phyloP scores from a whole-genome alignment of 2,797 vertebrate genomes.

The Sebastes alutus region DNA sequence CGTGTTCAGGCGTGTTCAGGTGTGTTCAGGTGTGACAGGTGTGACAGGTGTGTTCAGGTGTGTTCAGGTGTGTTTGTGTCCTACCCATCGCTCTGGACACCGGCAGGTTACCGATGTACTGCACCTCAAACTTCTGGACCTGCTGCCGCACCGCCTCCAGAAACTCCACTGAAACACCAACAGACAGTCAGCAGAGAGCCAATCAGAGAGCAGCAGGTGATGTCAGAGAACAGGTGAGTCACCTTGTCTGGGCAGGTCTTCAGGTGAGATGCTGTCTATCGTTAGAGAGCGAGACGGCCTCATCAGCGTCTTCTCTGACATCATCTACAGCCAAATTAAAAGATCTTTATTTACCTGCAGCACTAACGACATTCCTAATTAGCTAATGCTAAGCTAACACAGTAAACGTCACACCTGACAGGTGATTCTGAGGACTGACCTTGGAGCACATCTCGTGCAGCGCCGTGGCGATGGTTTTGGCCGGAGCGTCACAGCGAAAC shows the following conservation, averaged over 20 bases:
- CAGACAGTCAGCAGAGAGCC: neutral
- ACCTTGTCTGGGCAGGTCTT: constrained; percentile 92
- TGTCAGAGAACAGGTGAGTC: constrained; percentile 18
- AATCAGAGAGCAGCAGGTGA: constrained; percentile 7
- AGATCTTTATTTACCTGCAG: neutral
- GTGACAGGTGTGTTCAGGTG: neutral
- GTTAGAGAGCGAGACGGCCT: constrained; percentile 80
- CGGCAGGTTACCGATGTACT: constrained; percentile 90
- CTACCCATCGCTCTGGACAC: constrained; percentile 93
- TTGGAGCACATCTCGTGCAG: constrained; percentile 94
- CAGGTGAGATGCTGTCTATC: constrained; percentile 87
- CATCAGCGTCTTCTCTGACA: constrained; percentile 83
- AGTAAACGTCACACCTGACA: neutral
- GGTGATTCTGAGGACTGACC: constrained; percentile 73
- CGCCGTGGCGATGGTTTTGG: constrained; percentile 91
- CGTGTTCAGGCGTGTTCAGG: neutral
- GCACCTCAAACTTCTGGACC: constrained; percentile 90
- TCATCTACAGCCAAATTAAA: constrained; percentile 76
- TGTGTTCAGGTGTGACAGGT: neutral
- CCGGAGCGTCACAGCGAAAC: constrained; percentile 93
- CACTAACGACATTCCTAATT: neutral
- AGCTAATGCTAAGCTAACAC: neutral
- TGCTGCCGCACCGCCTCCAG: constrained; percentile 87
- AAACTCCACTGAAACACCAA: constrained; percentile 84
- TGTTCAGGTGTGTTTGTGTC: neutral